Base-by-base conservation (phyloP, 2,888 invertebrate genomes). In the Aphidoletes aphidimyza region DNA sequence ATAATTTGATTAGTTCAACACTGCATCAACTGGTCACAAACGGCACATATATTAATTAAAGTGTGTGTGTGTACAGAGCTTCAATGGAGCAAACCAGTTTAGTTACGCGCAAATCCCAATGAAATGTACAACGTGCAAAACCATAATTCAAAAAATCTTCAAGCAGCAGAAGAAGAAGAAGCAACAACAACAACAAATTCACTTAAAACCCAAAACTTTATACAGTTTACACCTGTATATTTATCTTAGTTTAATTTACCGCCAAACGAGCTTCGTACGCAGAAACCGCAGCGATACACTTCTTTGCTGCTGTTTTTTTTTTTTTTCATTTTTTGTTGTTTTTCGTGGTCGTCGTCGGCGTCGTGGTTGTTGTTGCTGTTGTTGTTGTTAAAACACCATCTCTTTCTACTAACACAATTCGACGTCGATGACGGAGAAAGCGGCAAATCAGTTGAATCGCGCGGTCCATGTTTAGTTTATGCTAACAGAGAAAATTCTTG, bases 371-470 rank as follows among this genome's bases (percentile, higher is more conserved):
- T n/a, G n/a, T n/a, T n/a, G n/a, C n/a, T n/a, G n/a, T n/a, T n/a
- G n/a, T n/a, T n/a, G n/a, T n/a, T n/a, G n/a, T n/a, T n/a, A n/a
- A n/a, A n/a, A 42, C 8, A 42, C 6, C 54, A 54, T 54, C 54
- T 54, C 22, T 22, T 54, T 54, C 26, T 54, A 26, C 54, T 54
- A 54, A 22, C 26, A 54, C 2, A 8, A 26, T 54, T 22, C 22
- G n/a, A 26, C 14, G 54, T 22, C 11, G 14, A 26, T 54, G 54
- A 54, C 54, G 54, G 54, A 54, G 54, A 54, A 54, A 54, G 54
- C 54, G 54, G 54, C 54, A 26, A 54, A 54, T 54, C 54, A 22
- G 54, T 54, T 54, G 11, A 54, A 54, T 54, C 54, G 54, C 54
- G 14, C 54, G 54, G 54, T 54, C 54, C 54, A 54, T 54, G 54